Percentiles rank a stretch among this genome's conserved stretches.
phyloP scores from a whole-genome alignment of 2,888 invertebrate genomes.

The Boloria euphrosyne region DNA sequence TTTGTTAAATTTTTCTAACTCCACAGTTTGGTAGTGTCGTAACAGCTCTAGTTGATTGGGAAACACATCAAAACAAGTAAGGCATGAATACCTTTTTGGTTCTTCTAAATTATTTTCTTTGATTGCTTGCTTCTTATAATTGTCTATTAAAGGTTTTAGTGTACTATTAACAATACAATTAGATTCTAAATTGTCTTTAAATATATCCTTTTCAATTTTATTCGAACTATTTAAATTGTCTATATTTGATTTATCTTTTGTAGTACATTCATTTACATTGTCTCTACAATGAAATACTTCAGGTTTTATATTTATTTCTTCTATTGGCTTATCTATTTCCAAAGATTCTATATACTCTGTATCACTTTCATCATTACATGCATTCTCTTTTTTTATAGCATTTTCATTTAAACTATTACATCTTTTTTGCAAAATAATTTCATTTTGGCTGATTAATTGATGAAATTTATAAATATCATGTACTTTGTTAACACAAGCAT shows the following conservation, averaged over 20 bases:
- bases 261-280: conserved; percentile 1
- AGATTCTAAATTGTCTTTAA: not conserved
- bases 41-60: conserved; percentile 30
- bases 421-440: conserved; percentile 47
- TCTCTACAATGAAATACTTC: conserved; percentile 13
- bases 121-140: not conserved
- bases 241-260: not conserved
- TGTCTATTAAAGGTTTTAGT: no score
- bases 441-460: conserved; percentile 48
- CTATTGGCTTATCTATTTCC: not conserved
- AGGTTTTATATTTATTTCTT: conserved; percentile 8
- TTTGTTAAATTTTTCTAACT: conserved; percentile 36
- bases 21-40: conserved; percentile 32
- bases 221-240: not conserved
- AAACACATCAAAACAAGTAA: conserved; percentile 34
- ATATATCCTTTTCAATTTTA: not conserved
- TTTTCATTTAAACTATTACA: not conserved
- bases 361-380: conserved; percentile 17
- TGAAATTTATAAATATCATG: conserved; percentile 49
- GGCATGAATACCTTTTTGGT: conserved; percentile 26
- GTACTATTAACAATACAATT: conserved; percentile 14
- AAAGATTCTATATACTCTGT: conserved; percentile 17
- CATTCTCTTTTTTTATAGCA: conserved; percentile 17
- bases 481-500: conserved; percentile 50
- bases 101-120: not conserved